Conservation (phyloP, 1,140 invertebrate species). For the Ostrea denselamellosa region DNA sequence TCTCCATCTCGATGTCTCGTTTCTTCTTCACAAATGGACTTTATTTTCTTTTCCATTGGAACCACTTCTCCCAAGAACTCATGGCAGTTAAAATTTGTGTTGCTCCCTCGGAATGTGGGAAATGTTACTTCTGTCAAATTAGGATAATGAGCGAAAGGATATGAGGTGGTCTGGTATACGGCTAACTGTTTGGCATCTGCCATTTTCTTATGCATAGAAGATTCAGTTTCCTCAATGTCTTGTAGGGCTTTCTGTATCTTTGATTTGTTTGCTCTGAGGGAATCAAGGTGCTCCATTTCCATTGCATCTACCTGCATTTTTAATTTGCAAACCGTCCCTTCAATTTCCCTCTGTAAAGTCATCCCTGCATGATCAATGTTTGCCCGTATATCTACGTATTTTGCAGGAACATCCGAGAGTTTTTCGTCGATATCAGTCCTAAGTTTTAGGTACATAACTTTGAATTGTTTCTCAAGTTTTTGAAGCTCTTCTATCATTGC, state of each 20-base stretch:
- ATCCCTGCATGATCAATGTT: not conserved
- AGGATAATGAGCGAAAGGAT: not conserved
- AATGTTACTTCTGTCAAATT: not conserved
- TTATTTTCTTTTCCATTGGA: too few relatives aligned
- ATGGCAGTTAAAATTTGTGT: too few relatives aligned
- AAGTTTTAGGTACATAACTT: not conserved
- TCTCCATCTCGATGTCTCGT: too few relatives aligned
- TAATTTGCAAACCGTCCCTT: not conserved
- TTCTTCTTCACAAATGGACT: too few relatives aligned
- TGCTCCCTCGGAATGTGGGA: too few relatives aligned
- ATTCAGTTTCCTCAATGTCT: not conserved
- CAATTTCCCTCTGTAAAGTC: not conserved
- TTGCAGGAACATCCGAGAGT: not conserved
- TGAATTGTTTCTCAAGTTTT: not conserved
- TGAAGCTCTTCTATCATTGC: not conserved
- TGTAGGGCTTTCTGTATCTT: not conserved
- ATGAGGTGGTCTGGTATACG: not conserved
- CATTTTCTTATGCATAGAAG: not conserved
- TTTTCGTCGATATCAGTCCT: not conserved
- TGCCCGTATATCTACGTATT: not conserved
- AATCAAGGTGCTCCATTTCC: not conserved
- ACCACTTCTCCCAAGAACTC: too few relatives aligned
- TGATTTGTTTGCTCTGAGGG: not conserved
- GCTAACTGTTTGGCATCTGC: not conserved
- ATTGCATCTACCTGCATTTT: not conserved